These are phyloP conservation scores for Chelmon rostratus DNA, from an alignment of 2,797 vertebrate genomes.

Conservation along the genomic window DNA sequence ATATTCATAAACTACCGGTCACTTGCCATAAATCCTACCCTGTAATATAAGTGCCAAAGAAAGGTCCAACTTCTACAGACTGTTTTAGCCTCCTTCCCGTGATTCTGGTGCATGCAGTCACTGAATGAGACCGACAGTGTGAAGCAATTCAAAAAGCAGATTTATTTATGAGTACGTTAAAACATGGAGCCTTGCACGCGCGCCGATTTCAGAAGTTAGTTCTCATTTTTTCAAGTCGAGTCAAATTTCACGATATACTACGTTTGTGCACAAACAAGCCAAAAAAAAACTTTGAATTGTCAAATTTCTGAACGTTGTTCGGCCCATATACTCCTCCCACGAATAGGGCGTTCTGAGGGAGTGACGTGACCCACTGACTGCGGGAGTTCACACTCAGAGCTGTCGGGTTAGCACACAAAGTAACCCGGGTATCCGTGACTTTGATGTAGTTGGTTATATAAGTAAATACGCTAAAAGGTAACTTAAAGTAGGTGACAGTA, in stretches of 20 bases:
- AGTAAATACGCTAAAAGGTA: not conserved
- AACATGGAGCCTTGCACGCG: not conserved
- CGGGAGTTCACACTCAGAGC: not conserved
- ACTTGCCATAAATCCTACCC: not conserved
- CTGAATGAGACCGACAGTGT: not conserved
- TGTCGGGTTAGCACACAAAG: constrained; percentile 35
- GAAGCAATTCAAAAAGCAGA: not conserved
- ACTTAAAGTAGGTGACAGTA: not conserved
- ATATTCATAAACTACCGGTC: not conserved
- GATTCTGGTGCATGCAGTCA: not conserved
- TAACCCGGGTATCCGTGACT: constrained; percentile 21
- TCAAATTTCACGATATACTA: rapidly evolving
- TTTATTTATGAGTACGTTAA: not conserved
- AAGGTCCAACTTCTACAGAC: not conserved
- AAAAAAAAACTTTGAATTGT: not conserved
- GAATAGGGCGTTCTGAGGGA: not conserved
- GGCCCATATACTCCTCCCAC: not conserved
- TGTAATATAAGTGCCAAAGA: not conserved
- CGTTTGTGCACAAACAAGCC: not conserved
- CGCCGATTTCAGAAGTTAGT: not conserved
- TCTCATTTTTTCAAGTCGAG: not conserved
- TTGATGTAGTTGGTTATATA: not conserved
- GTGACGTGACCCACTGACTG: constrained; percentile 59
- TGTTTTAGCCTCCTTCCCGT: not conserved
- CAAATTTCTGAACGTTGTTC: rapidly evolving